These are phyloP conservation scores for Agrenia bidenticulata DNA, from an alignment of 2,888 invertebrate species.

Conservation along the genomic window DNA sequence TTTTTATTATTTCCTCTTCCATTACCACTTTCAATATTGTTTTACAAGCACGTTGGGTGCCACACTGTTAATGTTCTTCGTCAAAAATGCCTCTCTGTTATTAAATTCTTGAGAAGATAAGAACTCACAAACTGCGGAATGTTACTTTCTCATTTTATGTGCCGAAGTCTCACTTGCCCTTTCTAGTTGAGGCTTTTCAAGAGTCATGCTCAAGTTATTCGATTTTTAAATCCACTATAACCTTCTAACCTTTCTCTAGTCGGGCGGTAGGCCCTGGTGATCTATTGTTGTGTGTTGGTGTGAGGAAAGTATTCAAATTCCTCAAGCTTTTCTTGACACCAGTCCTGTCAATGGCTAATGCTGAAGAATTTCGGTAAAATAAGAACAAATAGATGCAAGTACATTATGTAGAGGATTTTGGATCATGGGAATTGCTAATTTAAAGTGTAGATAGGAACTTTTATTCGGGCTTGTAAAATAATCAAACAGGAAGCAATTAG, in stretches of 20 bases:
- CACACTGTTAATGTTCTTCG: slow-evolving; percentile 10
- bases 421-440: too few species aligned
- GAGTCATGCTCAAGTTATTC: slow-evolving; percentile 4
- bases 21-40: slow-evolving; percentile 16
- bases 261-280: neutral
- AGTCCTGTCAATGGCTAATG: too few species aligned
- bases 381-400: too few species aligned
- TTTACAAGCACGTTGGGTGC: slow-evolving; percentile 15
- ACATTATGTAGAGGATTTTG: too few species aligned
- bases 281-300: neutral
- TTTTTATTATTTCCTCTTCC: slow-evolving; percentile 7
- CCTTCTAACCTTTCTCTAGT: neutral
- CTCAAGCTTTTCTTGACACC: too few species aligned
- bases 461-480: too few species aligned
- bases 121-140: slow-evolving; percentile 10
- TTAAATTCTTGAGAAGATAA: slow-evolving; percentile 9
- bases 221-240: neutral
- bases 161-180: neutral
- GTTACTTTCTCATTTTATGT: slow-evolving; percentile 1
- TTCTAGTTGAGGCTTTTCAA: neutral
- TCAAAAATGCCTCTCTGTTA: slow-evolving; percentile 8
- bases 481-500: too few species aligned
- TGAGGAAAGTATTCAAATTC: too few species aligned
- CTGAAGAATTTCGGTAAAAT: too few species aligned
- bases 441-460: too few species aligned